Evolutionary conservation across 1,140 invertebrate species (phyloP), one percentile per base, ranked within the genome.

Genomic region (Drosophila micromelanica): DNA sequence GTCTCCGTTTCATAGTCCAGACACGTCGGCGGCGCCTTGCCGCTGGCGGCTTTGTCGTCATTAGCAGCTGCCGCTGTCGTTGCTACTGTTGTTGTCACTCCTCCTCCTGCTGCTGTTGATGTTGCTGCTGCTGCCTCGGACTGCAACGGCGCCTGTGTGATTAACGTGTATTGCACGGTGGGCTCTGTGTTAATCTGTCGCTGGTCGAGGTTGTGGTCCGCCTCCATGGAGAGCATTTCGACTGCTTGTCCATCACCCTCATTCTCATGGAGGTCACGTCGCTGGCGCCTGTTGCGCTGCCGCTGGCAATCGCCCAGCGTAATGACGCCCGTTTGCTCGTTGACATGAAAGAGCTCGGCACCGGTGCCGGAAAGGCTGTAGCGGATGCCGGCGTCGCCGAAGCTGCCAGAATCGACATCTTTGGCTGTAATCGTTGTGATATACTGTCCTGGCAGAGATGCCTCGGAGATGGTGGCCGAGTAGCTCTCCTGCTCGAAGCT

Each of bases 331-430:
- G 95, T 96, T 62, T 94, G 94, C 59, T 94, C 94, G 90, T 98
- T 95, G 17, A 98, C 96, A 1, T 92, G 82, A 93, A 99, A 99
- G 87, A 96, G 94, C 78, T 98, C 96, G 3, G 95, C 94, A 0
- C 97, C 97, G 76, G 95, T 95, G 7, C 97, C 97, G n/a, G 95
- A 95, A 20, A 99, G 91, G 68, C 96, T 94, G 92, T 98, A 99
- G 23, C 96, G 92, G 68, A 98, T 96, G 12, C 97, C 97, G 52
- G 95, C 64, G 76, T 93, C 92, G 2, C 93, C 93, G 91, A 94
- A 97, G 92, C 94, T 93, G 35, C 96, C 96, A 62, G 95, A 96
- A 90, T 98, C 98, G 54, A 96, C 93, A 93, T 99, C 98, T 52
- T 94, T 95, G 11, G 97, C 97, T 23, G 95, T 94, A 40, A 98